Conservation (phyloP, 2,113 vertebrate genomes). For the Ranitomeya variabilis region DNA sequence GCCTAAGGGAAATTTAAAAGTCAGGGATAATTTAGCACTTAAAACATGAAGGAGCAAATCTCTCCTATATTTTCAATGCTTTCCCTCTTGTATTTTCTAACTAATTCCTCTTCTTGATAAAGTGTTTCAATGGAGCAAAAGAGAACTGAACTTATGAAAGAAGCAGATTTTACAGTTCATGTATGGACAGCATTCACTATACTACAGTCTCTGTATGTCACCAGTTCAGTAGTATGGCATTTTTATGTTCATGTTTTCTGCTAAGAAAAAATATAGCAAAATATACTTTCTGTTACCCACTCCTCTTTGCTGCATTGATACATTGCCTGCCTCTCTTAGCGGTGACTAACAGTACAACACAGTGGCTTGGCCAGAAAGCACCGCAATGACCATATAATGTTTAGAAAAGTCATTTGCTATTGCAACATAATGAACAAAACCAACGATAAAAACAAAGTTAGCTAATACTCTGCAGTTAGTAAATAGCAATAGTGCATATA, state of each 20-base stretch:
- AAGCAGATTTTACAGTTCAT: background rate
- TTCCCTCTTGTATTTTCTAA: constrained; percentile 52
- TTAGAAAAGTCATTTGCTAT: no score
- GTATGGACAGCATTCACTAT: background rate
- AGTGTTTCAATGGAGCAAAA: background rate
- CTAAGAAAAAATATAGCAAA: background rate
- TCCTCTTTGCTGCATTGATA: background rate
- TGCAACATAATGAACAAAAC: no score
- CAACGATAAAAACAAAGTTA: no score
- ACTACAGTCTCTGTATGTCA: background rate
- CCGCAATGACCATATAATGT: no score
- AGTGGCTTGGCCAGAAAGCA: background rate
- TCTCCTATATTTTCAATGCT: constrained; percentile 66
- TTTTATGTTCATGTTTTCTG: background rate
- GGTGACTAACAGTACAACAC: background rate
- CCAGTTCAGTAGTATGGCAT: background rate
- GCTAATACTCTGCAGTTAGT: no score
- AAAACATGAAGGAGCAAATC: constrained; percentile 67
- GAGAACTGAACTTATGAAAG: background rate
- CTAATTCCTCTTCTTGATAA: constrained; percentile 59
- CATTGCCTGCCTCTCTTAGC: background rate
- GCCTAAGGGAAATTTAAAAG: constrained; percentile 75
- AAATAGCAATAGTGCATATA: no score
- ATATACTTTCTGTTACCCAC: background rate
- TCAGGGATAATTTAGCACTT: constrained; percentile 75